Percentiles rank a stretch among this genome's conserved stretches.
phyloP scores from a whole-genome alignment of 2,888 invertebrate species.

The Ophion obscuratus region DNA sequence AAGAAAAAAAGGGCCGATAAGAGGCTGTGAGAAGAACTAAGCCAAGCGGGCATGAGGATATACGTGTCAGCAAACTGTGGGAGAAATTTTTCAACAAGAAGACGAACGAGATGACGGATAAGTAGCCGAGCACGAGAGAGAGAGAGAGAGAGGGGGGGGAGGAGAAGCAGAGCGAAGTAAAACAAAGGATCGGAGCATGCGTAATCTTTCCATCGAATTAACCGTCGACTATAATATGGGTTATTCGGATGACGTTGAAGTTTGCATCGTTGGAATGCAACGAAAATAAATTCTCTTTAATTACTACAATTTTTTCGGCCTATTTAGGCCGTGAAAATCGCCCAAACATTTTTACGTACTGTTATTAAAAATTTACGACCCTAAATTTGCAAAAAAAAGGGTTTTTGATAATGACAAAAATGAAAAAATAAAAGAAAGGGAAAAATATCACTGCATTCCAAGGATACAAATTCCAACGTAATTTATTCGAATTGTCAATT shows the following conservation, averaged over 20 bases:
- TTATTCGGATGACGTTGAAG: not conserved
- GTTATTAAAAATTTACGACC: too few species aligned
- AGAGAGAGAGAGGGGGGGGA: not conserved
- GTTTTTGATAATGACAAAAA: too few species aligned
- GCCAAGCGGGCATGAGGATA: conserved; percentile 59
- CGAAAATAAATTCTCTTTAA: not conserved
- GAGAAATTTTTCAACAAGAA: conserved; percentile 22
- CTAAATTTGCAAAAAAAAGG: too few species aligned
- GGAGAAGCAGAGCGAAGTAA: conserved; percentile 26
- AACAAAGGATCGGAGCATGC: conserved; percentile 23
- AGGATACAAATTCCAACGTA: too few species aligned
- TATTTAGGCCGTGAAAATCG: not conserved
- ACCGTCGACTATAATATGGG: not conserved
- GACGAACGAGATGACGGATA: conserved; percentile 29
- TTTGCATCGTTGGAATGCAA: not conserved
- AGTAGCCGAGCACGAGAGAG: conserved; percentile 7
- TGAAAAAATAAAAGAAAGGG: too few species aligned
- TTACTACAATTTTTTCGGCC: not conserved
- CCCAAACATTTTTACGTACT: not conserved
- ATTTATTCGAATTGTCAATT: too few species aligned
- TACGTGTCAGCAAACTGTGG: conserved; percentile 57
- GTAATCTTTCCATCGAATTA: conserved; percentile 39
- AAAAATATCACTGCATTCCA: too few species aligned
- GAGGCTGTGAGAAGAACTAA: conserved; percentile 65
- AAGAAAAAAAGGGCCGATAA: conserved; percentile 58